Evolutionary conservation across 2,113 vertebrate species (phyloP).

Genomic region (Dipodomys ordii): DNA sequence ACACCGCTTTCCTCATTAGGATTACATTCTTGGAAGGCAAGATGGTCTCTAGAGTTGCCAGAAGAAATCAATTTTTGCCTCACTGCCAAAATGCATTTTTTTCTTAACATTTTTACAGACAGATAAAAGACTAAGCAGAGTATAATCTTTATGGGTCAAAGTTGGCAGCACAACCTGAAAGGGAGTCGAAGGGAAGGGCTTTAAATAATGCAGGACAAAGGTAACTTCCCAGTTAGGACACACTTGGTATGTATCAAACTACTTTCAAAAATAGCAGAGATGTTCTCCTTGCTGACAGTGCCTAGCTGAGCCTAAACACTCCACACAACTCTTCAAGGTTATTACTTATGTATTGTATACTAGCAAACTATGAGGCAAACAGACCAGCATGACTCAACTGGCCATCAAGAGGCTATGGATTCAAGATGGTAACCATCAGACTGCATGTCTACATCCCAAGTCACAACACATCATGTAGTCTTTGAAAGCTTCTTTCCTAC

Average conservation of each 20-base stretch:
- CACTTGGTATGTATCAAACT: background rate
- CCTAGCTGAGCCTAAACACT: background rate
- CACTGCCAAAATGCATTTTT: background rate
- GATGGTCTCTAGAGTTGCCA: constrained; percentile 93
- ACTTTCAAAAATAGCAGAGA: background rate
- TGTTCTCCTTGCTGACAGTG: background rate
- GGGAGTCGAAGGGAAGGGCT: background rate
- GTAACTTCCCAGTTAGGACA: background rate
- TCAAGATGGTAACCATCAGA: background rate
- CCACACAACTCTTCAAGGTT: background rate
- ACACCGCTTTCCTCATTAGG: constrained; percentile 94
- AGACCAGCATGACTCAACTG: background rate
- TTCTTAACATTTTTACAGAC: background rate
- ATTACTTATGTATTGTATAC: background rate
- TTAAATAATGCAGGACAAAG: background rate
- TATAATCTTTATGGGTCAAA: background rate
- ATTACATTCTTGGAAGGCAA: constrained; percentile 88
- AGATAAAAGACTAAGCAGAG: background rate
- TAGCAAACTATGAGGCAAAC: background rate
- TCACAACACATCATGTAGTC: background rate
- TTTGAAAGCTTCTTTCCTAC: background rate
- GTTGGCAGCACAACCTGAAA: no score
- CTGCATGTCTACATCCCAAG: fast-evolving
- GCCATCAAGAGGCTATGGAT: no score
- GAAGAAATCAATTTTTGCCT: background rate